A percentile compares a stretch with the other conserved stretches of the same genome.
Evolutionary conservation across 2,113 vertebrate species (phyloP).

Genomic region (Emydocephalus ijimae): DNA sequence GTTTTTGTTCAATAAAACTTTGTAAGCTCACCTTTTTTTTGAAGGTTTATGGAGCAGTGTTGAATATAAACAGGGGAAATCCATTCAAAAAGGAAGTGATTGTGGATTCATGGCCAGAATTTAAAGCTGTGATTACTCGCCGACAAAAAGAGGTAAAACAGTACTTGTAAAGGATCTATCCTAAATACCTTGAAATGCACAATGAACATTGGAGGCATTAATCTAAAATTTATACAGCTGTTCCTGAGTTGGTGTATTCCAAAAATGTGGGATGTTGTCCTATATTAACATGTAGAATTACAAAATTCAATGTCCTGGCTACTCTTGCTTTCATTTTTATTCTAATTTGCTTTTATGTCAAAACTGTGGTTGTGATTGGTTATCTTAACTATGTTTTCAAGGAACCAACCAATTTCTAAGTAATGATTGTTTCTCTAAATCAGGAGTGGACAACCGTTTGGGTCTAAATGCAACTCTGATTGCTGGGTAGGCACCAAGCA

Average conservation of each 20-base stretch:
- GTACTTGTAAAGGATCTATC: fast-evolving
- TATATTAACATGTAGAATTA: neutral
- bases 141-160: slow-evolving; percentile 59
- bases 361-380: neutral
- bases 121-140: slow-evolving; percentile 68
- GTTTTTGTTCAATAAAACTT: neutral
- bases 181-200: neutral
- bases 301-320: neutral
- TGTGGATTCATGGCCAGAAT: slow-evolving; percentile 74
- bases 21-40: neutral
- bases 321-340: neutral
- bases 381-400: neutral
- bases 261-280: neutral
- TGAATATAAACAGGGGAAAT: slow-evolving; percentile 68
- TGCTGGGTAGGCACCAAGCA: neutral
- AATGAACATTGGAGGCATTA: neutral
- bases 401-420: neutral
- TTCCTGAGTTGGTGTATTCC: neutral
- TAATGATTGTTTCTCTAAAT: neutral
- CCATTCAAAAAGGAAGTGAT: slow-evolving; percentile 68
- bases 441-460: neutral
- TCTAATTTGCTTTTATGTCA: neutral
- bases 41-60: slow-evolving; percentile 66
- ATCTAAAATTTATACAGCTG: neutral
- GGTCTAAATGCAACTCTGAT: neutral